Conservation (phyloP, 1,140 invertebrate species). For the Ostrea denselamellosa region DNA sequence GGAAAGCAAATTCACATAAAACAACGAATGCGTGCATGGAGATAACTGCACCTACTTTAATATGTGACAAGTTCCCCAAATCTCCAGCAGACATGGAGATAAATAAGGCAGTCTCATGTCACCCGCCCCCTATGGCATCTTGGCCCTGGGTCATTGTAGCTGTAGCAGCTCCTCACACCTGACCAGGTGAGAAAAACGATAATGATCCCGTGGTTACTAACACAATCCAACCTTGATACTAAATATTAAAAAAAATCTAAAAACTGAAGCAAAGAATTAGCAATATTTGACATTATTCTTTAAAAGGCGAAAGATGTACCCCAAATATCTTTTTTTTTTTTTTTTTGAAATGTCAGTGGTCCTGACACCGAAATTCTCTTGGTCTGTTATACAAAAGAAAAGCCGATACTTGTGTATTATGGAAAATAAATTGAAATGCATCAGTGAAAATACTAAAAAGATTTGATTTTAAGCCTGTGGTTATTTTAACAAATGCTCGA, state of each 20-base stretch:
- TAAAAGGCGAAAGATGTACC: no score
- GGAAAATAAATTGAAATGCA: slow-evolving; percentile 33
- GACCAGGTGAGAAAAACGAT: not conserved
- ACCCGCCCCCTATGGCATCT: not conserved
- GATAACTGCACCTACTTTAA: not conserved
- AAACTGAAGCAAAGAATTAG: not conserved
- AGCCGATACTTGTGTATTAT: slow-evolving; percentile 10
- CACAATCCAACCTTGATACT: slow-evolving; percentile 14
- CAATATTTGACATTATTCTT: not conserved
- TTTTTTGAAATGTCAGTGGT: not conserved
- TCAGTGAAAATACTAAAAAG: slow-evolving; percentile 28
- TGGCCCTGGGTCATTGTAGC: not conserved
- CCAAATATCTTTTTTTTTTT: not conserved
- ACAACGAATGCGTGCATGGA: no score
- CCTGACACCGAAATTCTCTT: not conserved
- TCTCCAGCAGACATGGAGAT: not conserved
- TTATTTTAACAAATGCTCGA: slow-evolving; percentile 22
- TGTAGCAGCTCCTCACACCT: not conserved
- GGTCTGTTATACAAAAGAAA: not conserved
- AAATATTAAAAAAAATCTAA: not conserved
- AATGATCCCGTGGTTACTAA: not conserved
- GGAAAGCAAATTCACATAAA: no score
- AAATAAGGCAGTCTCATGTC: not conserved
- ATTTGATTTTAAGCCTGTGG: slow-evolving; percentile 23
- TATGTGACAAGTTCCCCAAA: not conserved